Percentiles rank a stretch among this genome's conserved stretches.
Evolutionary conservation across 2,888 invertebrate genomes (phyloP).

Genomic region (Epistrophella euchroma): DNA sequence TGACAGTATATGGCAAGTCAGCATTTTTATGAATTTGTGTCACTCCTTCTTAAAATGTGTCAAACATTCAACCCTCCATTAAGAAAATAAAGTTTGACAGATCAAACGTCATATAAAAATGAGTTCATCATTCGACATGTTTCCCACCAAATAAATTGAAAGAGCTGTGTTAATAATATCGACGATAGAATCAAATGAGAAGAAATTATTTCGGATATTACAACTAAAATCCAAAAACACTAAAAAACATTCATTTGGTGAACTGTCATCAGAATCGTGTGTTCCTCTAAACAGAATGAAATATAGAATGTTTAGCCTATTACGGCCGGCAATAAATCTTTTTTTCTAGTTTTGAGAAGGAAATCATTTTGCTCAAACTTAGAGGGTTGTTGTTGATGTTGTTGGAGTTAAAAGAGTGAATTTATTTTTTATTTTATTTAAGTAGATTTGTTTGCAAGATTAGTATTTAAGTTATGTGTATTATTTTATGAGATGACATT

Average conservation of each 20-base stretch:
- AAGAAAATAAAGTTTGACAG: conserved; percentile 48
- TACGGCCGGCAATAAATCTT: conserved; percentile 59
- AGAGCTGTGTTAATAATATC: neutral
- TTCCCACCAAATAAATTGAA: neutral
- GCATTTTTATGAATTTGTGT: conserved; percentile 4
- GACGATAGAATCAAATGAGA: neutral
- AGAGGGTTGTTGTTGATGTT: conserved; percentile 5
- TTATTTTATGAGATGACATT: conserved; percentile 22
- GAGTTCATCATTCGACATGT: conserved; percentile 57
- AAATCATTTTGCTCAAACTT: conserved; percentile 45
- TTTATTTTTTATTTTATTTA: neutral
- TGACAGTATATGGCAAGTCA: conserved; percentile 39
- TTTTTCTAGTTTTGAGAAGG: conserved; percentile 61
- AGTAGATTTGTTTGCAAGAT: neutral
- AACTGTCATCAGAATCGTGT: conserved; percentile 26
- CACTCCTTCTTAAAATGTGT: conserved; percentile 14
- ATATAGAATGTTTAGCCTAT: conserved; percentile 37
- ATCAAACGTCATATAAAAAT: conserved; percentile 61
- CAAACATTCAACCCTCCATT: conserved; percentile 5
- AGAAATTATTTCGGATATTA: neutral
- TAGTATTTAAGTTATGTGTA: neutral
- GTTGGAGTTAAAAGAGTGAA: neutral
- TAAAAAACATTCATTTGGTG: conserved; percentile 1
- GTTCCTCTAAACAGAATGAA: conserved; percentile 14
- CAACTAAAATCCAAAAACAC: neutral